Conservation (phyloP, 64 coral and sea anemone species). For the Montipora foliosa region DNA sequence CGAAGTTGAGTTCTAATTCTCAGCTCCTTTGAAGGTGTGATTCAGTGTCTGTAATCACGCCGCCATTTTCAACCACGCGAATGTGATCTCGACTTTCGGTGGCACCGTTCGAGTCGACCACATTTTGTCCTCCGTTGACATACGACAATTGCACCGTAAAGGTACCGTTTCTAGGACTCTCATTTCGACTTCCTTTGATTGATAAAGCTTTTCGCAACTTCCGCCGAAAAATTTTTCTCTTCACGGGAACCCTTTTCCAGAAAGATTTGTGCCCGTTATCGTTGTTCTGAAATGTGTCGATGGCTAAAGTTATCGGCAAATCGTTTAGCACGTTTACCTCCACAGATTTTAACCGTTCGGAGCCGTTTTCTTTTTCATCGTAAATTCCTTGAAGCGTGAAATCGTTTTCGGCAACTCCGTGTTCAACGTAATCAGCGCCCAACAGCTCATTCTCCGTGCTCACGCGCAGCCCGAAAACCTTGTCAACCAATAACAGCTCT, state of each 20-base stretch:
- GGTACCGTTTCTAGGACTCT: not conserved
- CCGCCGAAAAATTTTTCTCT: not conserved
- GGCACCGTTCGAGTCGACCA: not conserved
- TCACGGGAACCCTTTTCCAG: not conserved
- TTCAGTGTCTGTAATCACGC: not conserved
- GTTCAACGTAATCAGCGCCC: slow-evolving; percentile 82
- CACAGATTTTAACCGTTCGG: not conserved
- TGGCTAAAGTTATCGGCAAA: not conserved
- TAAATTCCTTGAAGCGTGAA: not conserved
- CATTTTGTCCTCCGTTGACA: not conserved
- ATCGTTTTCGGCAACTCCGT: slow-evolving; percentile 34
- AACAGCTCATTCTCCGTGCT: slow-evolving; percentile 39
- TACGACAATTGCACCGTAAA: not conserved
- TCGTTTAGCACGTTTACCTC: not conserved
- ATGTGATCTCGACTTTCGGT: not conserved
- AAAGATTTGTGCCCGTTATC: not conserved
- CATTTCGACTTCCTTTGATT: not conserved
- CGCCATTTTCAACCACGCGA: not conserved
- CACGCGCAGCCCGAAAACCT: slow-evolving; percentile 73
- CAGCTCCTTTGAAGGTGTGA: not conserved
- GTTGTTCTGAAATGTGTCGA: not conserved
- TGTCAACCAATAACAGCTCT: slow-evolving; percentile 68
- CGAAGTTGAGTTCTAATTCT: not conserved
- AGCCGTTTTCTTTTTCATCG: not conserved
- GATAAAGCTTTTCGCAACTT: not conserved